Conservation (phyloP, 1,140 invertebrate species). For the Drosophila parvula region DNA sequence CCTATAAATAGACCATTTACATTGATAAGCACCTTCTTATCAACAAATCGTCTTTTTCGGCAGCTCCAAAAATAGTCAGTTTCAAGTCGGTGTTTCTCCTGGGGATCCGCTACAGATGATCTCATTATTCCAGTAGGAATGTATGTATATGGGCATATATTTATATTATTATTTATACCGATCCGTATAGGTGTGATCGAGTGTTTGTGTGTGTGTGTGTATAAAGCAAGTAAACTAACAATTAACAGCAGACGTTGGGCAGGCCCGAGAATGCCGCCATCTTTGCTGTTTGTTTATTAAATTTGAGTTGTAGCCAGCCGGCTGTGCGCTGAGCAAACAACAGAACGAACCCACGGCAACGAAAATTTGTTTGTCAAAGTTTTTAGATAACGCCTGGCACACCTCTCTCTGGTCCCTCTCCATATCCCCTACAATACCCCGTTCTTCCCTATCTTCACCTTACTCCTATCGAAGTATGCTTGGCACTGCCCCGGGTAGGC, state of each 20-base stretch:
- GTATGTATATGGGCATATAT: constrained; percentile 34
- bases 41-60: constrained; percentile 24
- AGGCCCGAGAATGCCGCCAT: constrained; percentile 52
- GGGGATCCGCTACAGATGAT: constrained; percentile 25
- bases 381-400: constrained; percentile 75
- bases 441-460: not conserved
- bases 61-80: constrained; percentile 34
- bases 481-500: constrained; percentile 35
- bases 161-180: constrained; percentile 43
- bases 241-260: constrained; percentile 67
- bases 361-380: constrained; percentile 79
- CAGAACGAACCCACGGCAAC: constrained; percentile 66
- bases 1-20: constrained; percentile 37
- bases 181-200: constrained; percentile 6
- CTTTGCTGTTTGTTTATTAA: constrained; percentile 71
- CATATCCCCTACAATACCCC: not conserved
- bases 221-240: constrained; percentile 70
- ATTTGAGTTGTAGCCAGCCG: constrained; percentile 62
- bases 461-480: constrained; percentile 11
- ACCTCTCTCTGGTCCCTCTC: constrained; percentile 17
- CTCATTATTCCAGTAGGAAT: constrained; percentile 45
- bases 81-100: constrained; percentile 15
- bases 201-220: constrained; percentile 24
- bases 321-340: constrained; percentile 67
- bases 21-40: constrained; percentile 38